Conservation (phyloP, 1,140 invertebrate genomes). For the Gryllus bimaculatus region DNA sequence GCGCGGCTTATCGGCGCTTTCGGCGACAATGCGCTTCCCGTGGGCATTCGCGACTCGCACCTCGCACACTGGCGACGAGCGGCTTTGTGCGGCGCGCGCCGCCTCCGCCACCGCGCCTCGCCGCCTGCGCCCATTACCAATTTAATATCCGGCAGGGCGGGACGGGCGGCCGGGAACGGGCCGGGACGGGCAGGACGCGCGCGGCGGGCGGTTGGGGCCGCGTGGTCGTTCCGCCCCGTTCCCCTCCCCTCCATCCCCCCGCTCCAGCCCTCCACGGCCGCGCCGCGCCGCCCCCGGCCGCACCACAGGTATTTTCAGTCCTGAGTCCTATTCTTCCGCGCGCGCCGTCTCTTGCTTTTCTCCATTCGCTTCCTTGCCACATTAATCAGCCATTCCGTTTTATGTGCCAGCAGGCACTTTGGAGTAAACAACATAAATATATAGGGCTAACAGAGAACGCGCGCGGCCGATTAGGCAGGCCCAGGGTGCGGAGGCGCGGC, state of each 20-base stretch:
- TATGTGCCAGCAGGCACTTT: conserved; percentile 3
- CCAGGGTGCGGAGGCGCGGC: background rate
- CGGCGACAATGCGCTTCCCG: too few relatives aligned
- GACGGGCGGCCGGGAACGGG: too few relatives aligned
- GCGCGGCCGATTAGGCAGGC: background rate
- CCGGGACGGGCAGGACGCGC: too few relatives aligned
- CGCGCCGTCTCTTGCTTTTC: background rate
- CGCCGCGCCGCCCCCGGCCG: too few relatives aligned
- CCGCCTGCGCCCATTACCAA: background rate
- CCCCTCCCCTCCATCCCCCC: background rate
- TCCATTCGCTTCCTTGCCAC: background rate
- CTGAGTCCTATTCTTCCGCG: background rate
- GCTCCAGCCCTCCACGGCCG: too few relatives aligned
- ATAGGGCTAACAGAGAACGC: background rate
- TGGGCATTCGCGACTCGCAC: too few relatives aligned
- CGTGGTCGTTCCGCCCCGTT: background rate
- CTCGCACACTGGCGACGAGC: too few relatives aligned
- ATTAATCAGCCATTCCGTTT: background rate
- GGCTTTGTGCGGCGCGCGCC: too few relatives aligned
- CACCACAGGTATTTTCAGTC: background rate
- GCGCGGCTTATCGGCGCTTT: too few relatives aligned
- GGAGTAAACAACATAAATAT: conserved; percentile 5
- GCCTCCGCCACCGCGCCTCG: background rate
- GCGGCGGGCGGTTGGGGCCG: too few relatives aligned
- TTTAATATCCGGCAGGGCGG: too few relatives aligned